These are phyloP conservation scores for Dasyornis broadbenti DNA, from an alignment of 2,113 vertebrate genomes.

Conservation along the genomic window DNA sequence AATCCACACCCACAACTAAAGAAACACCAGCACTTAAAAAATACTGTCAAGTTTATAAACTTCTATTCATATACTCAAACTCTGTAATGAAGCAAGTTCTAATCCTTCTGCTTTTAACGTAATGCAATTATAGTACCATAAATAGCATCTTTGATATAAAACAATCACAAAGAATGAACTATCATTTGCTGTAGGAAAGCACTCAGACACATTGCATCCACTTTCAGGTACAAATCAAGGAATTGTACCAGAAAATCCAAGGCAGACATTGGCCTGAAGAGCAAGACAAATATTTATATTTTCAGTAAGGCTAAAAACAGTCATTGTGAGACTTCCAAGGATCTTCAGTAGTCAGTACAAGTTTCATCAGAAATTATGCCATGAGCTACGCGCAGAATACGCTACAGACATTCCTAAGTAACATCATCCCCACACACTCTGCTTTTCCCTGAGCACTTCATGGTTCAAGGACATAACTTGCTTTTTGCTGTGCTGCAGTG, in stretches of 20 bases:
- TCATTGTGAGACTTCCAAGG: not conserved
- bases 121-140: not conserved
- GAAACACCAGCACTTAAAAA: not conserved
- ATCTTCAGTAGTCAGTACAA: not conserved
- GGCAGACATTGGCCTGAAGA: not conserved
- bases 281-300: not conserved
- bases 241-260: not conserved
- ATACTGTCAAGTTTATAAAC: slow-evolving; percentile 24
- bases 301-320: not conserved
- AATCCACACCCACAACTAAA: slow-evolving; percentile 20
- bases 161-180: not conserved
- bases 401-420: not conserved
- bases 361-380: not conserved
- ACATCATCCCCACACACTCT: not conserved
- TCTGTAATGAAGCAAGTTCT: not conserved
- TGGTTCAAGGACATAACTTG: not conserved
- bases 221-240: not conserved
- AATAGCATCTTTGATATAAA: slow-evolving; percentile 35
- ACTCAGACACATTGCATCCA: not conserved
- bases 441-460: not conserved
- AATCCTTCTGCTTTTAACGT: slow-evolving; percentile 28
- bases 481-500: not conserved
- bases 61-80: not conserved
- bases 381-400: not conserved
- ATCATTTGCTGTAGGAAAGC: not conserved